These are phyloP conservation scores for Molossus alvarezi DNA, from an alignment of 2,797 vertebrate genomes.

Conservation along the genomic window DNA sequence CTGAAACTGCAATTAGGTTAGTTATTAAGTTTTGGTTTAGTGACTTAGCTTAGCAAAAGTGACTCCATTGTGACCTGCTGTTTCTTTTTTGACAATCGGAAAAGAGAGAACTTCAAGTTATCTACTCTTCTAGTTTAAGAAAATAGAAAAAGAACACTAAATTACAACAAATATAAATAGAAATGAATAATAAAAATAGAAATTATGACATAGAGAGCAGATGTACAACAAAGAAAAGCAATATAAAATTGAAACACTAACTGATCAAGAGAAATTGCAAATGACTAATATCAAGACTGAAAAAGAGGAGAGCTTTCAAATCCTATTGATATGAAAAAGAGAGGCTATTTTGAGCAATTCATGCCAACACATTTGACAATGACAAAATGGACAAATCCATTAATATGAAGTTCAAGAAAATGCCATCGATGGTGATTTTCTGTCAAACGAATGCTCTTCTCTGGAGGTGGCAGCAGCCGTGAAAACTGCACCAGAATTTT, in stretches of 20 bases:
- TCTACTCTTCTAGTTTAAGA: conserved; percentile 7
- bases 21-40: neutral
- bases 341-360: neutral
- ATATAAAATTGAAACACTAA: neutral
- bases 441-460: neutral
- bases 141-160: conserved; percentile 6
- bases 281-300: neutral
- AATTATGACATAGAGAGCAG: neutral
- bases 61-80: neutral
- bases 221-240: conserved; percentile 3
- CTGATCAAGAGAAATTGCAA: neutral
- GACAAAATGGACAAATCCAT: neutral
- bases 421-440: neutral
- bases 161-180: neutral
- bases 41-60: neutral
- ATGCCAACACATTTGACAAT: neutral
- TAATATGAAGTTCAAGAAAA: neutral
- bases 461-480: neutral
- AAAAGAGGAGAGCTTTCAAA: neutral
- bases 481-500: too few species aligned
- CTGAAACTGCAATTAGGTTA: neutral
- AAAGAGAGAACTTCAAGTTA: neutral
- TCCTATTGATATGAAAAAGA: neutral
- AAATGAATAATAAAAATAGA: neutral
- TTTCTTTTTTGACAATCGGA: neutral